A percentile compares a stretch with the other conserved stretches of the same genome.
Conservation (phyloP, 2,797 vertebrate species). For the Vespertilio murinus region DNA sequence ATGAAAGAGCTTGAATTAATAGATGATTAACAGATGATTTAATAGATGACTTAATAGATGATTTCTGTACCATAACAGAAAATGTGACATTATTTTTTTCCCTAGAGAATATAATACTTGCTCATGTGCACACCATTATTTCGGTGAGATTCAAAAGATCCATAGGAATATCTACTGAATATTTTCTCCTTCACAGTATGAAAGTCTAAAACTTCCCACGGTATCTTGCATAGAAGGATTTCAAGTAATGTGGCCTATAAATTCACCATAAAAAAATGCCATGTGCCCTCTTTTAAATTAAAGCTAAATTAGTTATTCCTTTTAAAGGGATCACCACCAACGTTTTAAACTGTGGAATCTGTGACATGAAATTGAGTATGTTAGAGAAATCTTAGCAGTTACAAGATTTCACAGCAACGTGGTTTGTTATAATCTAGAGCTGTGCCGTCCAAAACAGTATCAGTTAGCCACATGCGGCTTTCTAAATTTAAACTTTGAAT, state of each 20-base stretch:
- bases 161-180: neutral
- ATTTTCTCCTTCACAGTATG: neutral
- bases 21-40: neutral
- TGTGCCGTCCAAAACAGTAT: conserved; percentile 37
- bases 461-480: conserved; percentile 67
- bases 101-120: neutral
- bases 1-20: neutral
- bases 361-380: neutral
- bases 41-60: neutral
- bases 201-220: neutral
- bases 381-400: neutral
- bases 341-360: neutral
- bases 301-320: neutral
- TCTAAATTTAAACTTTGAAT: conserved; percentile 54
- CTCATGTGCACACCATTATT: neutral
- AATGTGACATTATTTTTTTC: neutral
- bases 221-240: neutral
- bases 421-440: conserved; percentile 16
- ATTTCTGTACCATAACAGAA: neutral
- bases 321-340: neutral
- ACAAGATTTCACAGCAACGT: neutral
- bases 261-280: neutral
- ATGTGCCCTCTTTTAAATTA: neutral
- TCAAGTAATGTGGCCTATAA: neutral
- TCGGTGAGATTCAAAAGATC: neutral